Percentiles rank a stretch among this genome's conserved stretches.
These are phyloP conservation scores for Megaustenia siamemsis DNA, from an alignment of 2,888 invertebrate species.

Conservation along the genomic window DNA sequence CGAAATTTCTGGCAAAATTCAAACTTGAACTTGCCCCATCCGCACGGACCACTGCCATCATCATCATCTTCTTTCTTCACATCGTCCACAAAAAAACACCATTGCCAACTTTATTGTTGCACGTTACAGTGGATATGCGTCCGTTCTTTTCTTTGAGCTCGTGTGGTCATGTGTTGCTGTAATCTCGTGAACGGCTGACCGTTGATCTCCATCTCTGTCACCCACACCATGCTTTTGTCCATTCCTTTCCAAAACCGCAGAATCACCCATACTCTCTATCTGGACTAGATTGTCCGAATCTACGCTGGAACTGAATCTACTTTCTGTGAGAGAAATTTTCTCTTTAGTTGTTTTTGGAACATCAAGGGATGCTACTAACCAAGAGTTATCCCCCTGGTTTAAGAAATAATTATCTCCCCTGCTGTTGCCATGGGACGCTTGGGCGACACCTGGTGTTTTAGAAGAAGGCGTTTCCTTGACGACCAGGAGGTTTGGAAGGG, in stretches of 20 bases:
- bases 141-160: not conserved
- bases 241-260: too few relatives aligned
- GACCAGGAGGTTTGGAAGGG: not conserved
- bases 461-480: not conserved
- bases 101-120: not conserved
- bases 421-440: not conserved
- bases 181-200: not conserved
- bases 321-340: not conserved
- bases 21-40: conserved; percentile 34
- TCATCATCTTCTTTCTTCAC: not conserved
- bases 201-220: not conserved
- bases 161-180: not conserved
- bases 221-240: not conserved
- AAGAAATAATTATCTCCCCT: not conserved
- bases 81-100: too few relatives aligned
- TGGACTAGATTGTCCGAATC: too few relatives aligned
- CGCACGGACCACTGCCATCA: conserved; percentile 35
- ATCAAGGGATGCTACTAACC: not conserved
- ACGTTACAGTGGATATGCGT: not conserved
- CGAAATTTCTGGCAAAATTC: conserved; percentile 30
- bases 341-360: not conserved
- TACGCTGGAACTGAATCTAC: not conserved
- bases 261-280: not conserved
- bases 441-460: not conserved
- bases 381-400: too few relatives aligned